Percentiles rank a stretch among this genome's conserved stretches.
Evolutionary conservation across 2,113 vertebrate genomes (phyloP).

Genomic region (Amblyopsis rosae): DNA sequence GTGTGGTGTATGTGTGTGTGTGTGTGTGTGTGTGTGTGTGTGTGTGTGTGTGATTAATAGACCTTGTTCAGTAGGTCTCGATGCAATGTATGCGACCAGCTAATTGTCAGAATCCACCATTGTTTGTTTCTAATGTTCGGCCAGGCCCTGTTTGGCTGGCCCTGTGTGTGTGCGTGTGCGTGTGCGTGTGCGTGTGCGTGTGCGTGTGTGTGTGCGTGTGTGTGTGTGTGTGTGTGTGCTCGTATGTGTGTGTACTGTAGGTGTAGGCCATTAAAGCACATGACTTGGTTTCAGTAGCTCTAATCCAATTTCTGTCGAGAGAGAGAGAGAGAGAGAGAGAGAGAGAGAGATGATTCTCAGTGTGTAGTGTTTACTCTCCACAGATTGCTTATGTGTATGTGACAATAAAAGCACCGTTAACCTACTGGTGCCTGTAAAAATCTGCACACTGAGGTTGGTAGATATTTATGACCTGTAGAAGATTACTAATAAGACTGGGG

Average conservation of each 20-base stretch:
- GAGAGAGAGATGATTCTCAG: conserved; percentile 18
- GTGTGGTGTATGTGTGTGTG: background rate
- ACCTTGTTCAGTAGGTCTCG: conserved; percentile 71
- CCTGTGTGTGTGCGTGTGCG: conserved; percentile 5
- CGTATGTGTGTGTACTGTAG: background rate
- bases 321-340: conserved; percentile 39
- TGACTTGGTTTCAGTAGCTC: conserved; percentile 44
- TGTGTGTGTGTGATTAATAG: conserved; percentile 81
- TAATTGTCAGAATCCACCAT: conserved; percentile 83
- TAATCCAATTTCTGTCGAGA: conserved; percentile 41
- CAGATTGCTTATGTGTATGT: conserved; percentile 31
- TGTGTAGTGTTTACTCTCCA: conserved; percentile 39
- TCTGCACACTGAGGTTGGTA: too few relatives aligned
- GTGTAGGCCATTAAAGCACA: conserved; percentile 20
- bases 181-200: conserved; percentile 14
- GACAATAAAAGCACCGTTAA: conserved; percentile 27
- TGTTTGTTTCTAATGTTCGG: conserved; percentile 81
- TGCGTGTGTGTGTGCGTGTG: conserved; percentile 5
- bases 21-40: conserved; percentile 11
- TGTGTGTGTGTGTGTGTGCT: conserved; percentile 26
- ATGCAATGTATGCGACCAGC: conserved; percentile 76
- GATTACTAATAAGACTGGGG: too few relatives aligned
- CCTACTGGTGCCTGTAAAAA: conserved; percentile 27
- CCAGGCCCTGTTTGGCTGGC: conserved; percentile 54
- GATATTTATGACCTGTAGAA: too few relatives aligned